phyloP scores from a whole-genome alignment of 2,113 vertebrate species.

The Camelus dromedarius region DNA sequence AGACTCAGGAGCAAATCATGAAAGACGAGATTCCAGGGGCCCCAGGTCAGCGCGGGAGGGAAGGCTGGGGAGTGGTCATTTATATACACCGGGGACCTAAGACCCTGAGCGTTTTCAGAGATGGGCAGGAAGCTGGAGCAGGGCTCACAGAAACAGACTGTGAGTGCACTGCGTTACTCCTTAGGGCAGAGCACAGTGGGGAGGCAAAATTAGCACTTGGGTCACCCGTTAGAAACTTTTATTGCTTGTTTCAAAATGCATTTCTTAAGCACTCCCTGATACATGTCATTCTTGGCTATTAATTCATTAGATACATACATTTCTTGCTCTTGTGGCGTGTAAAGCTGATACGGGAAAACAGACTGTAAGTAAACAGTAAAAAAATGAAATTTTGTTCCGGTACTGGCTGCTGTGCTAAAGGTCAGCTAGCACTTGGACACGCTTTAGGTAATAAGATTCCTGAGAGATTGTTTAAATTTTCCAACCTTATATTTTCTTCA shows the following conservation, averaged over 20 bases:
- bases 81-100: background rate
- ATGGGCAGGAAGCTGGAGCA: fast-evolving
- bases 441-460: background rate
- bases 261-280: background rate
- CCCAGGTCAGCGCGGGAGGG: background rate
- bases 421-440: background rate
- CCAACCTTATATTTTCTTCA: background rate
- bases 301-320: background rate
- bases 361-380: background rate
- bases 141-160: background rate
- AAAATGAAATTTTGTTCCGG: background rate
- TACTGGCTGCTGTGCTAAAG: background rate
- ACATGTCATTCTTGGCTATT: background rate
- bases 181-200: background rate
- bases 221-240: background rate
- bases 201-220: background rate
- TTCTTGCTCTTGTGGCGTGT: background rate
- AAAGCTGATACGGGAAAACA: background rate
- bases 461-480: background rate
- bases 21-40: background rate
- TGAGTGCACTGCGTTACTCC: background rate
- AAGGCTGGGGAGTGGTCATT: background rate
- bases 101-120: background rate
- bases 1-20: background rate
- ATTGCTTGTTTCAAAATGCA: background rate